Conservation (phyloP, 53 echinoderm and acorn worm genomes). For the Temnopleurus reevesii region DNA sequence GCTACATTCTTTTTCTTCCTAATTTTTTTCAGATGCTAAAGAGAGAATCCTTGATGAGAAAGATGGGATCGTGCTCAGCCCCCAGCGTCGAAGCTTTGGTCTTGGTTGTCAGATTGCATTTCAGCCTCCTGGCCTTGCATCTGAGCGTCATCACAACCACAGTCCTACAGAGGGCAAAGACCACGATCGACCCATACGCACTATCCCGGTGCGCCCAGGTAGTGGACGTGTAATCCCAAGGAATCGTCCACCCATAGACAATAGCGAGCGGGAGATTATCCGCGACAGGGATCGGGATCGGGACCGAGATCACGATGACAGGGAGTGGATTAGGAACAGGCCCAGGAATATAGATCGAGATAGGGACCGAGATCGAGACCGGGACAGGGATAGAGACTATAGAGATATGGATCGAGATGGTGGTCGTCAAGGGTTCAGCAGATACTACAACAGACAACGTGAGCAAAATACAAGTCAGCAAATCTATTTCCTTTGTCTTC, state of each 20-base stretch:
- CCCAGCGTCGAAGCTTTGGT: constrained; percentile 96
- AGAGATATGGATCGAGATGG: constrained; percentile 51
- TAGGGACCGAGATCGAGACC: constrained; percentile 56
- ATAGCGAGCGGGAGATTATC: constrained; percentile 37
- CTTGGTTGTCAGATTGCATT: constrained; percentile 90
- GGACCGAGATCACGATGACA: constrained; percentile 48
- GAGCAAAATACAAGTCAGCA: not conserved
- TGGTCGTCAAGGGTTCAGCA: constrained; percentile 45
- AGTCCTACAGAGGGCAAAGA: constrained; percentile 56
- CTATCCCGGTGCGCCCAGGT: constrained; percentile 67
- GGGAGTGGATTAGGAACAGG: constrained; percentile 56
- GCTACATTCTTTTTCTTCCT: not conserved
- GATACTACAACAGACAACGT: constrained; percentile 17
- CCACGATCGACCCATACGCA: constrained; percentile 64
- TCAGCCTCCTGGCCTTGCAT: constrained; percentile 29
- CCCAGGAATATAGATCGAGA: constrained; percentile 33
- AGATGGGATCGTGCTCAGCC: constrained; percentile 96
- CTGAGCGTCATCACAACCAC: constrained; percentile 62
- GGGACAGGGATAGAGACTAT: constrained; percentile 50
- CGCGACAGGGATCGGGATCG: constrained; percentile 58
- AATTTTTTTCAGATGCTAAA: constrained; percentile 71
- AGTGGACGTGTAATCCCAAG: constrained; percentile 82
- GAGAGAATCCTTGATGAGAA: constrained; percentile 90
- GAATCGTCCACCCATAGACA: constrained; percentile 45
- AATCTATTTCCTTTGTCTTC: no score